These are phyloP conservation scores for Xenopus laevis DNA, from an alignment of 2,113 vertebrate species.

Conservation along the genomic window DNA sequence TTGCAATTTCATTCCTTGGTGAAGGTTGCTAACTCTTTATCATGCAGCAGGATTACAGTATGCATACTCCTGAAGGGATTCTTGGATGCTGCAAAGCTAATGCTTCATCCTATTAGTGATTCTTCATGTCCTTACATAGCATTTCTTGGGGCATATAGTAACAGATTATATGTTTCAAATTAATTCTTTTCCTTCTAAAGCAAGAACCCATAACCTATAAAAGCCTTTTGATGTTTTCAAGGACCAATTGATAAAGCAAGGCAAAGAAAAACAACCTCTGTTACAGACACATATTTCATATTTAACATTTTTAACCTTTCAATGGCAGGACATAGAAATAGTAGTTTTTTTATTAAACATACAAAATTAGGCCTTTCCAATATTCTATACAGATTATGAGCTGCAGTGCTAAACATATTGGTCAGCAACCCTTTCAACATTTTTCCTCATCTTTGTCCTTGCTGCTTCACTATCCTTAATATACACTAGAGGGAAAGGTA, in stretches of 20 bases:
- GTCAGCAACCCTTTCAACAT: too few species aligned
- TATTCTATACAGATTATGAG: too few species aligned
- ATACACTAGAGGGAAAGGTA: too few species aligned
- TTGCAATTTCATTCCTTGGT: constrained; percentile 30
- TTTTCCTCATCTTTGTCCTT: too few species aligned
- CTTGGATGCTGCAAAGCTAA: constrained; percentile 16
- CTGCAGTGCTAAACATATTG: too few species aligned
- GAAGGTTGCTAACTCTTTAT: constrained; percentile 39
- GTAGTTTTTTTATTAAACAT: too few species aligned
- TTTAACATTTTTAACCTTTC: too few species aligned
- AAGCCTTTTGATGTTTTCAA: background rate
- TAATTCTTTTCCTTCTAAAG: background rate
- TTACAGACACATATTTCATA: too few species aligned
- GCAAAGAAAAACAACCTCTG: too few species aligned
- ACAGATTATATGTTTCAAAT: background rate
- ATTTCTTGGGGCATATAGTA: background rate
- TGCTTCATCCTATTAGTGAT: constrained; percentile 13
- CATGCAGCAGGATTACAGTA: constrained; percentile 23
- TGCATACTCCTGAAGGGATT: constrained; percentile 36
- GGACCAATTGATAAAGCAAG: background rate
- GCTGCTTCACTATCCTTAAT: too few species aligned
- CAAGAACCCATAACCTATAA: background rate
- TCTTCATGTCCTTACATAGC: constrained; percentile 8
- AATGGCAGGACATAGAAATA: too few species aligned
- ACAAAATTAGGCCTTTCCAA: too few species aligned